A percentile compares a stretch with the other conserved stretches of the same genome.
Conservation (phyloP, 2,113 vertebrate genomes). For the Ahaetulla prasina region DNA sequence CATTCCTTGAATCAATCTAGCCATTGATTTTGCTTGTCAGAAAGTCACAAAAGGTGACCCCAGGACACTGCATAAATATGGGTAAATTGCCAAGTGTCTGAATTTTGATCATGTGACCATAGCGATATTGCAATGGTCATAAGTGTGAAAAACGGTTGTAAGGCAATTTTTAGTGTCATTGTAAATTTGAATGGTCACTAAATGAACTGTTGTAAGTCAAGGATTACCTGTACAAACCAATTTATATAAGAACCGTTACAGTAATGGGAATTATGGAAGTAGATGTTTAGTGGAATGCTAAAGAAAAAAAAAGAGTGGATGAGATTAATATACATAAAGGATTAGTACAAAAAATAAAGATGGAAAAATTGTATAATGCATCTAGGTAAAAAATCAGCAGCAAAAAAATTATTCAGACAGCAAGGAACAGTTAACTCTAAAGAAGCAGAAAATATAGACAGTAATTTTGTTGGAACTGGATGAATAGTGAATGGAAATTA, state of each 20-base stretch:
- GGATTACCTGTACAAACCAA: not conserved
- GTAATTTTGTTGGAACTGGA: not conserved
- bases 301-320: not conserved
- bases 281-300: not conserved
- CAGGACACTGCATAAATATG: no score
- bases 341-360: not conserved
- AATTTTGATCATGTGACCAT: no score
- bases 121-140: no score
- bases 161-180: no score
- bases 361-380: not conserved
- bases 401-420: not conserved
- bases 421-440: not conserved
- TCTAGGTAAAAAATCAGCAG: not conserved
- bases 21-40: no score
- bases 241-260: not conserved
- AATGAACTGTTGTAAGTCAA: no score
- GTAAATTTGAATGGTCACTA: no score
- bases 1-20: no score
- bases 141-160: no score
- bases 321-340: not conserved
- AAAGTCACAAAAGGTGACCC: no score
- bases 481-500: not conserved
- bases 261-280: not conserved
- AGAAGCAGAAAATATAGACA: not conserved
- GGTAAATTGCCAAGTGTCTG: no score